phyloP scores from a whole-genome alignment of 2,113 vertebrate genomes.

The Marmota monax region DNA sequence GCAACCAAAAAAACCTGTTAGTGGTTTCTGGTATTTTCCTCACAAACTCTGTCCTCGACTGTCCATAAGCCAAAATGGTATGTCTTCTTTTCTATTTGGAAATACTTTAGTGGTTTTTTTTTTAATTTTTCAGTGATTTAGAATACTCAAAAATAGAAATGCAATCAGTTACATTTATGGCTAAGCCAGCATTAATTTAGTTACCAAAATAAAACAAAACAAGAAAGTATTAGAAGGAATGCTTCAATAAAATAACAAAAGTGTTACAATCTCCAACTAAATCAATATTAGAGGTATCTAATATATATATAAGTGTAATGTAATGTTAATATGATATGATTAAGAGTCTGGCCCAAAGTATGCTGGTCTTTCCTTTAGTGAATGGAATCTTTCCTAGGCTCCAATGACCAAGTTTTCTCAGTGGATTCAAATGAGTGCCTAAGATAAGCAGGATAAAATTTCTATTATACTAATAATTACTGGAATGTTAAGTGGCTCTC shows the following conservation, averaged over 20 bases:
- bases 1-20: constrained; percentile 56
- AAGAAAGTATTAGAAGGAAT: constrained; percentile 45
- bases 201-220: constrained; percentile 66
- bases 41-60: constrained; percentile 19
- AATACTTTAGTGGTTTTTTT: not conserved
- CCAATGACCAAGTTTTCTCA: constrained; percentile 23
- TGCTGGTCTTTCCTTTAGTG: not conserved
- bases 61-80: constrained; percentile 34
- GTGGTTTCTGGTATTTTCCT: constrained; percentile 67
- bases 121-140: constrained; percentile 43
- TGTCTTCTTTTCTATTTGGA: constrained; percentile 38
- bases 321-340: not conserved
- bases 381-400: not conserved
- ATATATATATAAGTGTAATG: not conserved
- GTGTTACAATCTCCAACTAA: constrained; percentile 19
- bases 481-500: constrained; percentile 29
- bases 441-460: constrained; percentile 17
- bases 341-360: not conserved
- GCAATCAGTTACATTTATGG: constrained; percentile 32
- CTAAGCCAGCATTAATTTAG: constrained; percentile 53
- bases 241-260: constrained; percentile 30
- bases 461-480: constrained; percentile 35
- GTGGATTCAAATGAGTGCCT: constrained; percentile 19
- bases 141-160: constrained; percentile 49
- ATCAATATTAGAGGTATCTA: not conserved